phyloP scores from a whole-genome alignment of 1,140 invertebrate species.

The Danaus melanippus region DNA sequence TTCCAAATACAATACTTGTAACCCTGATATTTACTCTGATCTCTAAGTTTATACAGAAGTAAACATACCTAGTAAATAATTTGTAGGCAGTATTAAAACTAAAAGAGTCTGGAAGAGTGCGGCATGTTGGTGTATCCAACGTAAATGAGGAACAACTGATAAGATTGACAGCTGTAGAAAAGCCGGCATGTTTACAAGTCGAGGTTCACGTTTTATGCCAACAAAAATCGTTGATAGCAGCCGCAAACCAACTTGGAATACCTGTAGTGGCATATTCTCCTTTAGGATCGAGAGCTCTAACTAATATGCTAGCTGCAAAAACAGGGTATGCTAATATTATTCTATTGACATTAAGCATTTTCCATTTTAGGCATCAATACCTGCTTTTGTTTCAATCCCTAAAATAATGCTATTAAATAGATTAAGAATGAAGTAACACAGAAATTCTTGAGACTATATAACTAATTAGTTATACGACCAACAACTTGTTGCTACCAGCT shows the following conservation, averaged over 20 bases:
- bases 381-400: too few relatives aligned
- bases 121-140: conserved; percentile 84
- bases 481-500: too few relatives aligned
- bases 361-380: too few relatives aligned
- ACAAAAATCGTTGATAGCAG: conserved; percentile 81
- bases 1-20: too few relatives aligned
- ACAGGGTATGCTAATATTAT: conserved; percentile 39
- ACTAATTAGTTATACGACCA: too few relatives aligned
- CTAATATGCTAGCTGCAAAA: conserved; percentile 57
- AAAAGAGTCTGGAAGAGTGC: conserved; percentile 75
- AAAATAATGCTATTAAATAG: too few relatives aligned
- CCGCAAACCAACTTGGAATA: conserved; percentile 80
- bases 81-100: conserved; percentile 81
- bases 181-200: conserved; percentile 80
- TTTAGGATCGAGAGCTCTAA: conserved; percentile 80
- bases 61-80: conserved; percentile 4
- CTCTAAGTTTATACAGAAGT: background rate
- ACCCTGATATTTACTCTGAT: too few relatives aligned
- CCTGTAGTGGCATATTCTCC: conserved; percentile 87
- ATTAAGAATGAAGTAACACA: too few relatives aligned
- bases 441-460: too few relatives aligned
- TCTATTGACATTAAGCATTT: background rate
- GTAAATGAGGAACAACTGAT: conserved; percentile 80
- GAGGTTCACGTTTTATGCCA: conserved; percentile 89
- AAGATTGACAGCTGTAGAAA: conserved; percentile 75